phyloP scores from a whole-genome alignment of 2,888 invertebrate genomes.

The Blastobasis adustella region DNA sequence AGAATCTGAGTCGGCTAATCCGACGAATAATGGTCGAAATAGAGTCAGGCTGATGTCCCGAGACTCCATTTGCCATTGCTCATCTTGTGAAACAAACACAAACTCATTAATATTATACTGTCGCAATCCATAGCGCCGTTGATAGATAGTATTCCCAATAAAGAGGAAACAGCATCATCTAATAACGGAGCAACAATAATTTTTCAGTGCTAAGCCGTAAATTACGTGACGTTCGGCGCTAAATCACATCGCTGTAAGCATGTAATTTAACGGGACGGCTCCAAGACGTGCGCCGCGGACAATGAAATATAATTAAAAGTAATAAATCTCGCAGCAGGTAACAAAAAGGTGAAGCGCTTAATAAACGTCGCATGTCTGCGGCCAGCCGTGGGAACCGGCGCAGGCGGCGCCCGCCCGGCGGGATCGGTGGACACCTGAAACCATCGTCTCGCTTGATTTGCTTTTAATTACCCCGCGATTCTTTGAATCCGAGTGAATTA shows the following conservation, averaged over 20 bases:
- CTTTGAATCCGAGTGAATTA: conserved; percentile 16
- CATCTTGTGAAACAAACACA: too few relatives aligned
- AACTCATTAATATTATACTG: too few relatives aligned
- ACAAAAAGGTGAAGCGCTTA: conserved; percentile 71
- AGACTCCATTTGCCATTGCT: too few relatives aligned
- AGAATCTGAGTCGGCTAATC: too few relatives aligned
- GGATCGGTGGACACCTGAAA: conserved; percentile 36
- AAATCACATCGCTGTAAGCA: conserved; percentile 54
- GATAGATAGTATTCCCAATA: too few relatives aligned
- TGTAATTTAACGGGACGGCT: conserved; percentile 59
- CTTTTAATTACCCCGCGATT: conserved; percentile 43
- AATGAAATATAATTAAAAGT: conserved; percentile 75
- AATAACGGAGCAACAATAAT: too few relatives aligned
- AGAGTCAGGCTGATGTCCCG: too few relatives aligned
- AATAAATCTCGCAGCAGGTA: conserved; percentile 72
- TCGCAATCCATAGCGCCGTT: too few relatives aligned
- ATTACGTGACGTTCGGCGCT: conserved; percentile 37
- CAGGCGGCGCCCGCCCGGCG: conserved; percentile 22
- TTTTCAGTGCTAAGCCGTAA: conserved; percentile 23
- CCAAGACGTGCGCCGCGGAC: conserved; percentile 58
- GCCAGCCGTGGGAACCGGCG: conserved; percentile 52
- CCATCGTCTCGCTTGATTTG: conserved; percentile 41
- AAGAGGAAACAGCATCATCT: too few relatives aligned
- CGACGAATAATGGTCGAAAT: too few relatives aligned
- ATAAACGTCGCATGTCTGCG: conserved; percentile 69